A percentile compares a stretch with the other conserved stretches of the same genome.
Conservation (phyloP, 2,888 invertebrate species). For the Auanema sp. region DNA sequence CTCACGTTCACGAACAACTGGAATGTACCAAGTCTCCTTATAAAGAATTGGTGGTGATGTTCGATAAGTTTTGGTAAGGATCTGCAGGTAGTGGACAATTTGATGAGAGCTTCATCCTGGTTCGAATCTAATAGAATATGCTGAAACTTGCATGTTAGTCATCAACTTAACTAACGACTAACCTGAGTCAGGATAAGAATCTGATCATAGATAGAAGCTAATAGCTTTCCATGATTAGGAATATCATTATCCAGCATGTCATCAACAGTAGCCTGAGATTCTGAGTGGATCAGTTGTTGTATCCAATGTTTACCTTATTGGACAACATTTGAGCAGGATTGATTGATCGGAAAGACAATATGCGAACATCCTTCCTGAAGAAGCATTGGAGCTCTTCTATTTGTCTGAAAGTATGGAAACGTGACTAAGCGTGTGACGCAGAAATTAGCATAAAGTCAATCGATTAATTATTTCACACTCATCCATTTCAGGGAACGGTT, state of each 20-base stretch:
- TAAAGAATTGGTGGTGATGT: conserved; percentile 41
- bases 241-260: conserved; percentile 44
- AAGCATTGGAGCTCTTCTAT: conserved; percentile 30
- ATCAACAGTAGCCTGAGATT: conserved; percentile 42
- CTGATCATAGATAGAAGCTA: conserved; percentile 47
- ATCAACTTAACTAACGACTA: neutral
- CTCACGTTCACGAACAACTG: conserved; percentile 38
- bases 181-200: conserved; percentile 52
- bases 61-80: conserved; percentile 36
- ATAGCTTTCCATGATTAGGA: conserved; percentile 26
- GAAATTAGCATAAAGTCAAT: no score
- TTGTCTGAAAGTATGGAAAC: conserved; percentile 10
- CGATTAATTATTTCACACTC: no score
- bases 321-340: conserved; percentile 54
- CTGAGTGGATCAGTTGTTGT: conserved; percentile 1
- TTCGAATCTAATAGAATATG: conserved; percentile 36
- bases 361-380: conserved; percentile 37
- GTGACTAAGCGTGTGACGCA: no score
- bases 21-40: conserved; percentile 37
- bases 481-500: no score
- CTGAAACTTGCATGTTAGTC: conserved; percentile 19
- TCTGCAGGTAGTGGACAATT: conserved; percentile 34
- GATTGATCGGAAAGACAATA: conserved; percentile 53
- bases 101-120: conserved; percentile 36
- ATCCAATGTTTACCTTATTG: conserved; percentile 38